These are phyloP conservation scores for Vespertilio murinus DNA, from an alignment of 2,797 vertebrate genomes.

Conservation along the genomic window DNA sequence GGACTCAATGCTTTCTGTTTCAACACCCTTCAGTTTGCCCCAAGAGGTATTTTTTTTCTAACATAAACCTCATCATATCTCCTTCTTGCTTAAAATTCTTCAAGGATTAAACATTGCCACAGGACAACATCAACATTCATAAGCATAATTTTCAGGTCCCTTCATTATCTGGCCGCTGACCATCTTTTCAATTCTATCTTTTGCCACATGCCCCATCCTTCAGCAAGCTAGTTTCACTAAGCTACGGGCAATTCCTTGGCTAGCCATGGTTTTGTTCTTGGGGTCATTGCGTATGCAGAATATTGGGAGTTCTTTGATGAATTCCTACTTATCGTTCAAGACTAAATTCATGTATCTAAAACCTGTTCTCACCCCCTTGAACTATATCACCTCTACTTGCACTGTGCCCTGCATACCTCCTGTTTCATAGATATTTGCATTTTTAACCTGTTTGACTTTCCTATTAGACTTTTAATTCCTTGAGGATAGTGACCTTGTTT, in stretches of 20 bases:
- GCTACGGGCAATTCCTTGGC: background rate
- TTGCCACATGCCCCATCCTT: background rate
- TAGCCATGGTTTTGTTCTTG: background rate
- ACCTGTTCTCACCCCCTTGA: background rate
- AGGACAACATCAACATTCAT: background rate
- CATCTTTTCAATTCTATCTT: background rate
- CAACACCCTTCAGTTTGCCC: background rate
- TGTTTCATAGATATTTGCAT: conserved; percentile 16
- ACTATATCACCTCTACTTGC: background rate
- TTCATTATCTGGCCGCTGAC: background rate
- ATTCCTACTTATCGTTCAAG: conserved; percentile 25
- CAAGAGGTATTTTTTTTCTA: background rate
- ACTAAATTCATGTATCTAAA: background rate
- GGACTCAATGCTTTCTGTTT: background rate
- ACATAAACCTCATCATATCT: background rate
- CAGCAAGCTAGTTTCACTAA: background rate
- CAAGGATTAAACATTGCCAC: background rate
- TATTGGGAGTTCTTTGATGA: conserved; percentile 14
- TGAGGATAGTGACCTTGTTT: background rate
- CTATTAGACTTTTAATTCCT: conserved; percentile 31
- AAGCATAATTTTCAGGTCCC: background rate
- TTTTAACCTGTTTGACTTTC: conserved; percentile 26
- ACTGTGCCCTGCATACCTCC: background rate
- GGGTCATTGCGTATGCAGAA: background rate
- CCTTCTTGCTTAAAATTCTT: conserved; percentile 26